These are phyloP conservation scores for Sebastes oblongus DNA, from an alignment of 2,797 vertebrate genomes.

Conservation along the genomic window DNA sequence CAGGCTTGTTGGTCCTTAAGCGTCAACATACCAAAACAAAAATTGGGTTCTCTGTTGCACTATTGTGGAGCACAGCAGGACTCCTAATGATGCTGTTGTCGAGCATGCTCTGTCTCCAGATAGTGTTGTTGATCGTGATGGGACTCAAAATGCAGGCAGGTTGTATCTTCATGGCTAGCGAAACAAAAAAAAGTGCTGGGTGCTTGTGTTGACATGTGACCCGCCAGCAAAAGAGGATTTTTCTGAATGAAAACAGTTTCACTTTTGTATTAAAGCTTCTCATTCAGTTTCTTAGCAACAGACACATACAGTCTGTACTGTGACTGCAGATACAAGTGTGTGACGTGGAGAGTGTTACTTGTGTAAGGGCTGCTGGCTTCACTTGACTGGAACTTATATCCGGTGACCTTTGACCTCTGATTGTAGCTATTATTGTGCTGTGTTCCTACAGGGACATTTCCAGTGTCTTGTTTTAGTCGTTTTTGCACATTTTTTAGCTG, in stretches of 20 bases:
- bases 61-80: neutral
- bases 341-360: neutral
- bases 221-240: neutral
- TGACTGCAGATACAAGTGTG: neutral
- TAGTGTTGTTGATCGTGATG: neutral
- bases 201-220: neutral
- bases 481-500: neutral
- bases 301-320: neutral
- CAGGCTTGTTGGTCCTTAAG: neutral
- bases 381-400: neutral
- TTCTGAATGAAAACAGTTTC: neutral
- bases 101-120: rapidly evolving
- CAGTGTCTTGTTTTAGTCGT: neutral
- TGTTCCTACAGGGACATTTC: neutral
- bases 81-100: neutral
- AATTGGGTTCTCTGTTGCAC: neutral
- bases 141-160: neutral
- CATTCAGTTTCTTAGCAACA: neutral
- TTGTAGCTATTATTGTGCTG: neutral
- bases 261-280: neutral
- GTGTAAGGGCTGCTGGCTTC: too few relatives aligned
- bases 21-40: neutral
- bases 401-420: neutral
- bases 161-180: neutral
- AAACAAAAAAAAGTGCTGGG: neutral